Conservation (phyloP, 2,797 vertebrate species). For the Artibeus lituratus region DNA sequence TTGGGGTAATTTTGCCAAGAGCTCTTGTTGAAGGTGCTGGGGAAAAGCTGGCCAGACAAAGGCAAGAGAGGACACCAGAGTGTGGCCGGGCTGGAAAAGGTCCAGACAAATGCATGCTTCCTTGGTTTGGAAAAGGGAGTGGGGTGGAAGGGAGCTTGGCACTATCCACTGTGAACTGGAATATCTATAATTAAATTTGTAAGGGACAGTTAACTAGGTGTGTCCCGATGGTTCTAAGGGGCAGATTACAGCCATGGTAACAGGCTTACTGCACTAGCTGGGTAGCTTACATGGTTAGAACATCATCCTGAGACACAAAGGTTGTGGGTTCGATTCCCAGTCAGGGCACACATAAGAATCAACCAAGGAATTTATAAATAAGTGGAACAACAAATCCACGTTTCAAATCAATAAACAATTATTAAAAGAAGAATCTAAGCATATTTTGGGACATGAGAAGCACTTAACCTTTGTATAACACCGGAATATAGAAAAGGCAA, state of each 20-base stretch:
- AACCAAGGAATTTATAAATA: background rate
- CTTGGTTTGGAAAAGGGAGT: background rate
- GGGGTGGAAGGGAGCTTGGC: background rate
- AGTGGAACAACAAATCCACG: background rate
- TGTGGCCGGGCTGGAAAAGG: background rate
- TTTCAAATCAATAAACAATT: background rate
- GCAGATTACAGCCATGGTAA: background rate
- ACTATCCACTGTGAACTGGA: background rate
- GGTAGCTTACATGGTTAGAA: background rate
- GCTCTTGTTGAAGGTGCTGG: background rate
- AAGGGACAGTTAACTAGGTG: background rate
- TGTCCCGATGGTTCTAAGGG: background rate
- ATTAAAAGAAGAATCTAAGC: background rate
- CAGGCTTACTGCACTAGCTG: background rate
- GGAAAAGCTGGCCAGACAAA: background rate
- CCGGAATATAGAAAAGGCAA: background rate
- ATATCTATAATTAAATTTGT: background rate
- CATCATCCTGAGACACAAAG: background rate
- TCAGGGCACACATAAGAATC: background rate
- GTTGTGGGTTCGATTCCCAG: background rate
- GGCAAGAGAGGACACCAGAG: background rate
- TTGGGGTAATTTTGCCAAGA: background rate
- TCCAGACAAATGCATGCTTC: background rate
- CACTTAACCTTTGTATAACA: background rate
- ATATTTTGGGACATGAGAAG: constrained; percentile 16